Conservation (phyloP, 2,888 invertebrate species). For the Cosmia trapezina region DNA sequence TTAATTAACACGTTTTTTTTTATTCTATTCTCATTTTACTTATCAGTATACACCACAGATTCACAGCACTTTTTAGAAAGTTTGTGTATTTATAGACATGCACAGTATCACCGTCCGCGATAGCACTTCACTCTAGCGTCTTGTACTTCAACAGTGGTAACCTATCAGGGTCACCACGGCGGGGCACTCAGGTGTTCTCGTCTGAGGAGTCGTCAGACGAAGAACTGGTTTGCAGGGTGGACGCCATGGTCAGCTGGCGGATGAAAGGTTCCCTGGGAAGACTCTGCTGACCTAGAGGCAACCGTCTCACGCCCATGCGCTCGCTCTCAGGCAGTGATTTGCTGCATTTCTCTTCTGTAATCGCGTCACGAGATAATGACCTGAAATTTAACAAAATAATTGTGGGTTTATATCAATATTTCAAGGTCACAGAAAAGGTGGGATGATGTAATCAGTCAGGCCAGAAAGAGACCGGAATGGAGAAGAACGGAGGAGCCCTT, state of each 20-base stretch:
- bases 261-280: slow-evolving; percentile 91
- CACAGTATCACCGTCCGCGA: slow-evolving; percentile 35
- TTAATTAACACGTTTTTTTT: slow-evolving; percentile 35
- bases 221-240: slow-evolving; percentile 91
- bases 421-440: not conserved
- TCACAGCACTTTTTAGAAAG: slow-evolving; percentile 79
- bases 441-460: not conserved
- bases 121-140: slow-evolving; percentile 79
- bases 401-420: not conserved
- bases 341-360: slow-evolving; percentile 93
- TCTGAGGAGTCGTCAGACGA: slow-evolving; percentile 90
- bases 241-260: slow-evolving; percentile 91
- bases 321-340: slow-evolving; percentile 92
- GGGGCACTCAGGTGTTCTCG: slow-evolving; percentile 88
- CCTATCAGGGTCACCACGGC: slow-evolving; percentile 88
- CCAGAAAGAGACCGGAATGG: not conserved
- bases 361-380: slow-evolving; percentile 92
- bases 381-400: slow-evolving; percentile 74
- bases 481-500: not conserved
- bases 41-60: slow-evolving; percentile 71
- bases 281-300: slow-evolving; percentile 90
- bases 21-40: slow-evolving; percentile 39
- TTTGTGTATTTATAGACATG: slow-evolving; percentile 49
- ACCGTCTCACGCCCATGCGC: slow-evolving; percentile 86
- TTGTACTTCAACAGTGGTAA: slow-evolving; percentile 88